Base-by-base conservation (phyloP, 2,888 invertebrate genomes). In the Himalopsyche anomala region DNA sequence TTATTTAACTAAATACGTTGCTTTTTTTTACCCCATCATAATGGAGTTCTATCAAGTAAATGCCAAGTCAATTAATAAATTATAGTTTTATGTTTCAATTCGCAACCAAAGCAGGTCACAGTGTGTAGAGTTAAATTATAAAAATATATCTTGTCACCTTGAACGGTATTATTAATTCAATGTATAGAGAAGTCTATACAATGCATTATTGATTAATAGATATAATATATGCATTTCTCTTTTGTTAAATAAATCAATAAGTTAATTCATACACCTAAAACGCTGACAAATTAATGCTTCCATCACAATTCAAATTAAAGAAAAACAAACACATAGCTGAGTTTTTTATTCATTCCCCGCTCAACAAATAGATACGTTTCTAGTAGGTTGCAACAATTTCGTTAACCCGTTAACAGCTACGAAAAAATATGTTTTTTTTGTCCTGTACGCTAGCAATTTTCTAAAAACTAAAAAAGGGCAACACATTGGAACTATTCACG, bases 221-320 rank as follows among this genome's bases (percentile, higher is more conserved):
- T 36, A 74, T 74, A 74, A 74, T 74, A 74, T 74, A 36, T 74
- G 11, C 74, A 74, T 74, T 74, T 38, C 38, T 36, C 74, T 38
- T 74, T 74, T 74, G 74, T 74, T 74, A 38, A 74, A 74, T 74
- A 74, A 74, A 74, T 74, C 74, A 74, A 74, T 74, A 74, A 28
- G 36, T 38, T 38, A 74, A 38, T 38, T 36, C 36, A 74, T 36
- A 74, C 38, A 38, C 74, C 74, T 36, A 74, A 74, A 74, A 74
- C 36, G 74, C 74, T 74, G 74, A 38, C 74, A 74, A 74, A 28
- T 28, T 28, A 28, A 74, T 38, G 74, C 74, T 74, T 74, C 74
- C 15, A 74, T 74, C 74, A 74, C 74, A 74, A 74, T 74, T 74
- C 74, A 74, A 74, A 74, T 74, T 74, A 74, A 74, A 74, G 74